These are phyloP conservation scores for Apodemia duryi DNA, from an alignment of 2,888 invertebrate species.

Conservation along the genomic window DNA sequence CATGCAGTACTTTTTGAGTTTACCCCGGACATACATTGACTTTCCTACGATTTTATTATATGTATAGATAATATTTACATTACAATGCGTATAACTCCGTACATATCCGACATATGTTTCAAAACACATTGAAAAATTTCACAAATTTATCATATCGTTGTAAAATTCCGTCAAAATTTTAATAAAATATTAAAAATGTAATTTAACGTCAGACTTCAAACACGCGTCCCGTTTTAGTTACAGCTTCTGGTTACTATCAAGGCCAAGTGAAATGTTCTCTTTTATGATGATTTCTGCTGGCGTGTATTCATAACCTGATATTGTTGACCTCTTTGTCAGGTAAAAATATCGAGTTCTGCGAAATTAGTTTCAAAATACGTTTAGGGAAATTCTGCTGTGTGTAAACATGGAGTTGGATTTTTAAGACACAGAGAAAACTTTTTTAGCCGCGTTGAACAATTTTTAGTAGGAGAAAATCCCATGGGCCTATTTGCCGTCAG, in stretches of 20 bases:
- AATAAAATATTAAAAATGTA: slow-evolving; percentile 7
- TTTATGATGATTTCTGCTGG: slow-evolving; percentile 18
- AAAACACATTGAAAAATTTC: slow-evolving; percentile 3
- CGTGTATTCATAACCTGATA: slow-evolving; percentile 5
- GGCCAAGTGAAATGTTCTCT: slow-evolving; percentile 20
- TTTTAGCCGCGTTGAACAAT: too few relatives aligned
- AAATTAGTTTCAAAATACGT: neutral
- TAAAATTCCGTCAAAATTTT: neutral
- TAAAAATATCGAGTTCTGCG: slow-evolving; percentile 10
- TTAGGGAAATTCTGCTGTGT: neutral
- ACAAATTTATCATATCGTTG: neutral
- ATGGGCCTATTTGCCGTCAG: too few relatives aligned
- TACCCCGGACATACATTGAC: too few relatives aligned
- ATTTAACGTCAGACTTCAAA: slow-evolving; percentile 6
- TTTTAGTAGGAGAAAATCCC: too few relatives aligned
- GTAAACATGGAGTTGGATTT: too few relatives aligned
- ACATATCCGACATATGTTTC: neutral
- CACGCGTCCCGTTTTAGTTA: slow-evolving; percentile 14
- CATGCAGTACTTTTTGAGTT: too few relatives aligned
- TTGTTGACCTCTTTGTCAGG: slow-evolving; percentile 11
- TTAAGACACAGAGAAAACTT: too few relatives aligned
- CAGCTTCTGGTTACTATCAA: slow-evolving; percentile 25
- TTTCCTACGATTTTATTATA: too few relatives aligned
- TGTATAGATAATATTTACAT: too few relatives aligned
- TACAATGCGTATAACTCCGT: neutral